phyloP scores from a whole-genome alignment of 30 jellyfish, hydroid and myxozoan species.

The Sanderia malayensis region DNA sequence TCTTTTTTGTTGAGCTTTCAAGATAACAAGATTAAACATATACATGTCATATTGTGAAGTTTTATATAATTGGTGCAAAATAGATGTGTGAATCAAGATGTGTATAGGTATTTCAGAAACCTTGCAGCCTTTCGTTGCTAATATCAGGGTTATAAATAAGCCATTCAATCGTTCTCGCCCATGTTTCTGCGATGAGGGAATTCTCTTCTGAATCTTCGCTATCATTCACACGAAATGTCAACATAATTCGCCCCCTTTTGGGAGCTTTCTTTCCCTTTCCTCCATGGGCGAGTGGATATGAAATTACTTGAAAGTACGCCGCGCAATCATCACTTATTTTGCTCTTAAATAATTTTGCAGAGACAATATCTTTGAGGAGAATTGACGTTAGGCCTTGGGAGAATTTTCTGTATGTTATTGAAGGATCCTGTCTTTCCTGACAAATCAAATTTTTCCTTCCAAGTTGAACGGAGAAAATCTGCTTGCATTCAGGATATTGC shows the following conservation, averaged over 20 bases:
- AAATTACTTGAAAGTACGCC: constrained; percentile 57
- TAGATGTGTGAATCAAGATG: no score
- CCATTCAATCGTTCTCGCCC: constrained; percentile 91
- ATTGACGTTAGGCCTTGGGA: constrained; percentile 58
- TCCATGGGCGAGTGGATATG: constrained; percentile 43
- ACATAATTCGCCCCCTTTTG: constrained; percentile 32
- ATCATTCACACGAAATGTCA: constrained; percentile 73
- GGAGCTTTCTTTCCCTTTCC: constrained; percentile 28
- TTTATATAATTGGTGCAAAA: no score
- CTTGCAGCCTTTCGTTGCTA: constrained; percentile 47
- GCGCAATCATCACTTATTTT: constrained; percentile 39
- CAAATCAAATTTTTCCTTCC: constrained; percentile 61
- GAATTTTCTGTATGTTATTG: constrained; percentile 26
- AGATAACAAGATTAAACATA: no score
- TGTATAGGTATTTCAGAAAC: no score
- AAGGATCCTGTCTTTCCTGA: constrained; percentile 39
- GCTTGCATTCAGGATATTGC: constrained; percentile 58
- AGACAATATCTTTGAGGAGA: constrained; percentile 62
- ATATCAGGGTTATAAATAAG: constrained; percentile 51
- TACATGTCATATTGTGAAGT: no score
- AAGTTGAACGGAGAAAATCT: constrained; percentile 30
- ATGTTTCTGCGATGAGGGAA: constrained; percentile 61
- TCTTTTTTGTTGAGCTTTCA: no score
- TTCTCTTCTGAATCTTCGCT: constrained; percentile 61
- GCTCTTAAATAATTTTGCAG: constrained; percentile 63